Evolutionary conservation across 2,797 vertebrate species (phyloP).

Genomic region (Danio jaintianensis): DNA sequence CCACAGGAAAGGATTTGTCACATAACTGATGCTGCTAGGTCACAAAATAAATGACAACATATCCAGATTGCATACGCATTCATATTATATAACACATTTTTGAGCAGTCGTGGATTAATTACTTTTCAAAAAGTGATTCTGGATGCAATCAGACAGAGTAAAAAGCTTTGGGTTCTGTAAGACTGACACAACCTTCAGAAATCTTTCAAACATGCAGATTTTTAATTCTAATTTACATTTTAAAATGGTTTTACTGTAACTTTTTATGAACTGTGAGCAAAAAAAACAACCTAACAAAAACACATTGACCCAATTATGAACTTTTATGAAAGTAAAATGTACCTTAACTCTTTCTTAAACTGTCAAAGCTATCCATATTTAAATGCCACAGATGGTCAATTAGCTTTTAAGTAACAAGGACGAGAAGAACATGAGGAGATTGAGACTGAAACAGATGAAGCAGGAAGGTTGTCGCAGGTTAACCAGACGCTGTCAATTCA

Average conservation of each 20-base stretch:
- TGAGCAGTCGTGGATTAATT: too few relatives aligned
- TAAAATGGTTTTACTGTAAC: too few relatives aligned
- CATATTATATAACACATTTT: too few relatives aligned
- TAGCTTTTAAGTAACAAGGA: conserved; percentile 71
- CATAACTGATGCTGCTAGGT: too few relatives aligned
- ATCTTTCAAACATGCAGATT: neutral
- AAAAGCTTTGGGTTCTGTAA: too few relatives aligned
- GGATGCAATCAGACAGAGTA: too few relatives aligned
- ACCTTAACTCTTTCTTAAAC: neutral
- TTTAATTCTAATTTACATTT: neutral
- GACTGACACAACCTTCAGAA: neutral
- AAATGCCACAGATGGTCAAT: conserved; percentile 76
- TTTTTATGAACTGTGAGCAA: neutral
- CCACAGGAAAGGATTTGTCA: too few relatives aligned
- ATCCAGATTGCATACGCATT: too few relatives aligned
- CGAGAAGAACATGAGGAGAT: conserved; percentile 56
- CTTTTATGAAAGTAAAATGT: neutral
- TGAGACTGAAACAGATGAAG: conserved; percentile 37
- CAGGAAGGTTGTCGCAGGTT: conserved; percentile 34
- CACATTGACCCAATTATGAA: neutral
- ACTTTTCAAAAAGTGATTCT: too few relatives aligned
- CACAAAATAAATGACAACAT: too few relatives aligned
- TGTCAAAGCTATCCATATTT: conserved; percentile 25
- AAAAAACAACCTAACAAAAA: neutral
- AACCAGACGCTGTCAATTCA: conserved; percentile 43